Evolutionary conservation across 2,113 vertebrate species (phyloP).

Genomic region (Carollia perspicillata): DNA sequence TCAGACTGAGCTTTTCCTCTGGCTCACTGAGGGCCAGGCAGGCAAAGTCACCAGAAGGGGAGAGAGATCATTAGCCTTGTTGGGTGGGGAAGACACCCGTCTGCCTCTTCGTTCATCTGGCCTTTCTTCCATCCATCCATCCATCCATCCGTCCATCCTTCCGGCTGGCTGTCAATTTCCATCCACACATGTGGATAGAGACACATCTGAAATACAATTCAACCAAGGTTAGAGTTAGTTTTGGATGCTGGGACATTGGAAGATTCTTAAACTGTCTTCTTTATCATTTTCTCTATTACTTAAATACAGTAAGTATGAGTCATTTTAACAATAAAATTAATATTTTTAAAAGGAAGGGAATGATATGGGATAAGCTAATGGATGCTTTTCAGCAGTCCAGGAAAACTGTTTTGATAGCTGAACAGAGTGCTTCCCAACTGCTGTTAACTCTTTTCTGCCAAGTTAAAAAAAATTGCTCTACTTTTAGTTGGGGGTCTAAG

Average conservation of each 20-base stretch:
- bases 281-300: slow-evolving; percentile 8
- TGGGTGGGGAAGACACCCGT: no score
- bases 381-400: slow-evolving; percentile 24
- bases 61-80: background rate
- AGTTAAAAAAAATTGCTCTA: background rate
- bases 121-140: no score
- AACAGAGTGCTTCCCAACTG: background rate
- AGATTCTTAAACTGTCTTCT: background rate
- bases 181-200: background rate
- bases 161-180: background rate
- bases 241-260: background rate
- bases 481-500: slow-evolving; percentile 14
- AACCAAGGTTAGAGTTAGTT: background rate
- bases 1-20: background rate
- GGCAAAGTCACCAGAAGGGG: background rate
- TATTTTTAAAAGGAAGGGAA: slow-evolving; percentile 48
- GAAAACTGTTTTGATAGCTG: slow-evolving; percentile 37
- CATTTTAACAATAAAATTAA: slow-evolving; percentile 53
- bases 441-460: slow-evolving; percentile 41
- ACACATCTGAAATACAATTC: background rate
- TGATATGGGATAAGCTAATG: slow-evolving; percentile 28
- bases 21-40: background rate
- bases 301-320: slow-evolving; percentile 34
- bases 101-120: background rate
- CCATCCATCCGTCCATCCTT: background rate